Percentiles rank a stretch among this genome's conserved stretches.
phyloP scores from a whole-genome alignment of 2,113 vertebrate genomes.

The Bos taurus region ARS-UCD2.0 NC_037330.1:55167501-55168000 shows the following conservation, averaged over 20 bases:
- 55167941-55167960: neutral
- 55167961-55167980: neutral
- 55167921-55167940: neutral
- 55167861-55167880: neutral
- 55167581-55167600: neutral
- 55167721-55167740: neutral
- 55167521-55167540: neutral
- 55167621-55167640: neutral
- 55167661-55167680: neutral
- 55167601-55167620: neutral
- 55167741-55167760: neutral
- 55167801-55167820: neutral
- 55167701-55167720: neutral
- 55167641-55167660: neutral
- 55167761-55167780: neutral
- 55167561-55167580: neutral
- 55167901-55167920: neutral
- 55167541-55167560: neutral
- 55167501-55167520: neutral
- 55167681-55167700: neutral
- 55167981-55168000: neutral
- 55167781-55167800: neutral
- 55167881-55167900: neutral
- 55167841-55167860: neutral
- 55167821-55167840: neutral